Base-by-base conservation (phyloP, 2,797 vertebrate genomes). In the Sylvilagus floridanus region DNA sequence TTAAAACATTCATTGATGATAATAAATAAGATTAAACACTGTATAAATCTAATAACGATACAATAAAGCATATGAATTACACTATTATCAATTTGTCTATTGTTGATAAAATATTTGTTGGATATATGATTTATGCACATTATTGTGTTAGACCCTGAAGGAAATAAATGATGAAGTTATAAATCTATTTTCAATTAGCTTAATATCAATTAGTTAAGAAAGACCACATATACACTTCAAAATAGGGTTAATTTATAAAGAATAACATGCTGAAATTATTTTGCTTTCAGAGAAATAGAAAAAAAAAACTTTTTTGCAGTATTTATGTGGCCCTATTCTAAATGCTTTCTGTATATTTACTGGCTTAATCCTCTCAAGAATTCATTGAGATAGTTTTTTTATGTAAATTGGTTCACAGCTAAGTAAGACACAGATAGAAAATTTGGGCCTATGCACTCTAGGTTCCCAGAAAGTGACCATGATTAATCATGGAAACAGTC, bases 151-250 rank as follows among this genome's bases (percentile, higher is more conserved):
- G 7, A 71, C n/a, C 9, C n/a, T 54, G 11, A 76, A 5, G 42
- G 68, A 84, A 82, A 75, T 79, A 84, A 72, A 13, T 62, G 30
- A 68, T 77, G 26, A 89, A 72, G 13, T 60, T 7, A n/a, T 32
- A 32, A 89, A 78, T 63, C 66, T 85, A 37, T 89, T 91, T 89
- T 92, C 19, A 91, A 6, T 92, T 86, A 90, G 62, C n/a, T 84
- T 77, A 12, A 0, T 5, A 26, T 84, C 63, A 84, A 22, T 83
- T 90, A 26, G 21, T 89, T 91, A 77, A 84, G 6, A 87, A 85
- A 68, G 1, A 47, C 2, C n/a, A 60, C 4, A 68, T 35, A 26
- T 4, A 63, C 16, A 47, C 22, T 77, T 57, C 21, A 69, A 37
- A 26, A 54, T 32, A 71, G 11, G 4, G 19, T 26, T 69, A 75